phyloP scores from a whole-genome alignment of 2,888 invertebrate species.

The Pterobdella sp. region DNA sequence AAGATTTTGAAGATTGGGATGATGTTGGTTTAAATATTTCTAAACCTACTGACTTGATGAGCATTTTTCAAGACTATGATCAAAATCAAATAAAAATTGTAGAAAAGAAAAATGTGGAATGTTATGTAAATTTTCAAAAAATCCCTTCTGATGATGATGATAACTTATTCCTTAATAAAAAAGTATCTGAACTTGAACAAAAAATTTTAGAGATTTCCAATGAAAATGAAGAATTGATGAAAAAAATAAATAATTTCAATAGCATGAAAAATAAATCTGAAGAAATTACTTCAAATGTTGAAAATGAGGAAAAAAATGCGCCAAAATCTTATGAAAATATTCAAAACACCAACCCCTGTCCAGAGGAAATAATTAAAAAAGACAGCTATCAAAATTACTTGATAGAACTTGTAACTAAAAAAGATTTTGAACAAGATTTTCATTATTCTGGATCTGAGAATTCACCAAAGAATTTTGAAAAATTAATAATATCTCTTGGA shows the following conservation, averaged over 20 bases:
- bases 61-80: constrained; percentile 50
- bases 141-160: constrained; percentile 6
- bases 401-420: constrained; percentile 11
- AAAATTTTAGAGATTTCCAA: neutral
- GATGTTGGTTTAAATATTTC: constrained; percentile 79
- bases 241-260: constrained; percentile 1
- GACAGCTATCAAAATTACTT: neutral
- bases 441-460: neutral
- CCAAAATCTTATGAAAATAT: neutral
- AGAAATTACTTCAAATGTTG: neutral
- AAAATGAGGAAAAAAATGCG: neutral
- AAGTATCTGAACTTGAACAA: constrained; percentile 14
- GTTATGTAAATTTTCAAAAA: constrained; percentile 41
- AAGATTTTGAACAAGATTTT: neutral
- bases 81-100: constrained; percentile 42
- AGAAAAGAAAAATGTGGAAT: constrained; percentile 40
- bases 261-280: neutral
- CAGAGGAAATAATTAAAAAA: neutral
- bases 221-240: constrained; percentile 17
- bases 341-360: neutral
- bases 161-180: neutral
- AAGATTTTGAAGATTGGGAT: constrained; percentile 87
- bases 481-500: constrained; percentile 55
- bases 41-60: constrained; percentile 66
- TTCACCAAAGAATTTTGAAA: constrained; percentile 38